Evolutionary conservation across 64 coral and sea anemone species (phyloP).

Genomic region (Montipora foliosa): DNA sequence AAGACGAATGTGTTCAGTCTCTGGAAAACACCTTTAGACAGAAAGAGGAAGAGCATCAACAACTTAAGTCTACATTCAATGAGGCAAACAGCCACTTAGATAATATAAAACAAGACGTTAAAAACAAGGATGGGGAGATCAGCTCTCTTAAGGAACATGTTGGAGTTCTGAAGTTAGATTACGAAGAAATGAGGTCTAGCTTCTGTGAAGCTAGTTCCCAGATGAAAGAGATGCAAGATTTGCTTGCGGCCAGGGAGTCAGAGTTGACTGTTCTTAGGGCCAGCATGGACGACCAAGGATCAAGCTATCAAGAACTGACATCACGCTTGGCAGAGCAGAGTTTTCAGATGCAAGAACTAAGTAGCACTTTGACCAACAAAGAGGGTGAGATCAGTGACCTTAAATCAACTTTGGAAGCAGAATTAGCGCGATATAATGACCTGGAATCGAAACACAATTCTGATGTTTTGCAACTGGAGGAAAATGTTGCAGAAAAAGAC

Average conservation of each 20-base stretch:
- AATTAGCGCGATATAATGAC: background rate
- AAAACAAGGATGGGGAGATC: constrained; percentile 32
- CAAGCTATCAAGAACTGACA: constrained; percentile 13
- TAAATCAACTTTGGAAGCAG: background rate
- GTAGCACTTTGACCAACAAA: background rate
- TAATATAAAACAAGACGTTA: constrained; percentile 14
- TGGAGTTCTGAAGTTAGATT: background rate
- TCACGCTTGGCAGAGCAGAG: constrained; percentile 15
- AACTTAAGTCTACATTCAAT: background rate
- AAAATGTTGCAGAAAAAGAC: background rate
- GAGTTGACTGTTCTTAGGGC: constrained; percentile 37
- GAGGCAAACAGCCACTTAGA: constrained; percentile 5
- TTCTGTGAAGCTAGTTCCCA: constrained; percentile 33
- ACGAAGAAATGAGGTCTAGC: constrained; percentile 10
- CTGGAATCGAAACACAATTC: constrained; percentile 6
- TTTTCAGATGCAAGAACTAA: constrained; percentile 17
- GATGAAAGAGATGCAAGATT: constrained; percentile 36
- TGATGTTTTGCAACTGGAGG: constrained; percentile 4
- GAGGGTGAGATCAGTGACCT: background rate
- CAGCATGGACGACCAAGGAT: constrained; percentile 37
- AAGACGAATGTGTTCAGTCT: constrained; percentile 31
- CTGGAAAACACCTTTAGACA: constrained; percentile 43
- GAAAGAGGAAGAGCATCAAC: background rate
- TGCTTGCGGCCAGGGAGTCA: constrained; percentile 31
- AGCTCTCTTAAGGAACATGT: constrained; percentile 19